These are phyloP conservation scores for Bombus fervidus DNA, from an alignment of 1,140 invertebrate genomes.

Conservation along the genomic window DNA sequence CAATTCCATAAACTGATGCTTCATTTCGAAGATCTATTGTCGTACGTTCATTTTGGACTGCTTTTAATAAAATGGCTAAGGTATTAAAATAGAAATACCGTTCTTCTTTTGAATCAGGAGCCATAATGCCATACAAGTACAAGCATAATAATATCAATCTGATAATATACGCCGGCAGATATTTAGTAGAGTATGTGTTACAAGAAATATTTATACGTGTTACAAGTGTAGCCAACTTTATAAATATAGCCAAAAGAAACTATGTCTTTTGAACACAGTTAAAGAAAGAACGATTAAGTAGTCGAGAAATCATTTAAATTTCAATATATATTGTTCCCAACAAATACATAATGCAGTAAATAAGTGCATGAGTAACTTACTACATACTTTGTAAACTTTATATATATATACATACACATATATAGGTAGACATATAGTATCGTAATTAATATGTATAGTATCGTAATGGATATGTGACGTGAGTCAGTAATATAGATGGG, in stretches of 20 bases:
- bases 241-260: constrained; percentile 17
- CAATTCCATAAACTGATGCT: constrained; percentile 83
- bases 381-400: neutral
- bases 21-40: constrained; percentile 88
- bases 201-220: neutral
- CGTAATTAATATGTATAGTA: neutral
- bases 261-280: neutral
- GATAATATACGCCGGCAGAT: neutral
- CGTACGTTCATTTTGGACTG: constrained; percentile 84
- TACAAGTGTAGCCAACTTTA: constrained; percentile 20
- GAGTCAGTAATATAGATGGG: neutral
- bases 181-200: neutral
- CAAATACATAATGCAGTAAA: neutral
- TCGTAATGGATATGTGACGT: neutral
- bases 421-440: neutral
- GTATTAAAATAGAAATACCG: constrained; percentile 83
- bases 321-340: neutral
- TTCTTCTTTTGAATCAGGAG: constrained; percentile 73
- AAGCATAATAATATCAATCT: neutral
- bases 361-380: neutral
- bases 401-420: neutral
- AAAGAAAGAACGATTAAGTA: neutral
- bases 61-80: constrained; percentile 85
- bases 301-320: neutral
- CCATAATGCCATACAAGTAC: constrained; percentile 29